Conservation (phyloP, 2,113 vertebrate genomes). For the Dendropsophus ebraccatus region DNA sequence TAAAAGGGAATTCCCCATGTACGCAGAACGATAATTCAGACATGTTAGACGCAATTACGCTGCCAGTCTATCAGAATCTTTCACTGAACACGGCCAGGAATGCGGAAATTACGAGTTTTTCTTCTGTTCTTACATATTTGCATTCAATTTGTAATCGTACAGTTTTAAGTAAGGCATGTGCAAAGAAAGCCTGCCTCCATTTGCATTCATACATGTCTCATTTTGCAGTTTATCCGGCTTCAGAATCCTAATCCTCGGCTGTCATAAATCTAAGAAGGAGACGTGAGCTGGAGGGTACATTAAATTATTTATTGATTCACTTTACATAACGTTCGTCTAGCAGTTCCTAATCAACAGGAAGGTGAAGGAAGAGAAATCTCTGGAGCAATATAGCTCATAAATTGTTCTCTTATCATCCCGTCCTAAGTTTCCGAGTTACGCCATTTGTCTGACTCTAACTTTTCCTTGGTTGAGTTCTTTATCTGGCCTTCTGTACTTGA, state of each 20-base stretch:
- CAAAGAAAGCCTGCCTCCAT: not conserved
- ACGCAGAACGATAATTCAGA: not conserved
- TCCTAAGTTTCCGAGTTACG: constrained; percentile 38
- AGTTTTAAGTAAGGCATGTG: not conserved
- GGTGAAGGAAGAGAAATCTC: constrained; percentile 54
- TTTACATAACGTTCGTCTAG: constrained; percentile 53
- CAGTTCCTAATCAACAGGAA: constrained; percentile 57
- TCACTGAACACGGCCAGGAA: not conserved
- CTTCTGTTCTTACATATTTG: not conserved
- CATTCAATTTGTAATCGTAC: constrained; percentile 1
- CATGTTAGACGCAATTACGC: not conserved
- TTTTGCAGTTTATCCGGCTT: constrained; percentile 29
- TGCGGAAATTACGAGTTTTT: not conserved
- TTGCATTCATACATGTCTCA: constrained; percentile 46
- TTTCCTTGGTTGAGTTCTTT: constrained; percentile 1
- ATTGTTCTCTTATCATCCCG: constrained; percentile 49
- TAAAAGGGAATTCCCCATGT: not conserved
- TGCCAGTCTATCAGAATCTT: not conserved
- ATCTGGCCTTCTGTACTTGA: not conserved
- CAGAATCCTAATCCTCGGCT: constrained; percentile 40
- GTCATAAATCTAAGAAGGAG: constrained; percentile 49
- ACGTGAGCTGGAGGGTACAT: constrained; percentile 54
- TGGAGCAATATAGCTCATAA: constrained; percentile 46
- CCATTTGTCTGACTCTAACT: constrained; percentile 35
- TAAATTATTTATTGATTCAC: constrained; percentile 59